Evolutionary conservation across 2,113 vertebrate genomes (phyloP).

Genomic region (Antechinus flavipes): DNA sequence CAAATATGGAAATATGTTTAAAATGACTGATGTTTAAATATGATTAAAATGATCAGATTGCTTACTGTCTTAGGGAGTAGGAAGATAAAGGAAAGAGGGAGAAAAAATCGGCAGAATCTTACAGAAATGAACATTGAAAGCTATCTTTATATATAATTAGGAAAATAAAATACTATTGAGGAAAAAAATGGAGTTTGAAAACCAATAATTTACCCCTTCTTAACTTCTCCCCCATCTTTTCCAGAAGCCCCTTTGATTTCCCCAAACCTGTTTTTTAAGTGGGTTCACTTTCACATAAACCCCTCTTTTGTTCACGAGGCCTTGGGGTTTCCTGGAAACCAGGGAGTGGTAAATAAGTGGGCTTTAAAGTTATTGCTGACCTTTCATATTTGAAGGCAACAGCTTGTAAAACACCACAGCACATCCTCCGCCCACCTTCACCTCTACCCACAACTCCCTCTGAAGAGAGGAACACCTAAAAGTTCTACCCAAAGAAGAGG

Average conservation of each 20-base stretch:
- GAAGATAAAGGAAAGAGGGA: too few species aligned
- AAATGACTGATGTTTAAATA: too few species aligned
- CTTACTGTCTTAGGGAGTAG: too few species aligned
- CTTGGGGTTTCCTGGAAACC: slow-evolving; percentile 60
- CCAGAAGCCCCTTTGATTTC: neutral
- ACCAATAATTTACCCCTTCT: neutral
- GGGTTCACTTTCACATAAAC: neutral
- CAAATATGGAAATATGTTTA: too few species aligned
- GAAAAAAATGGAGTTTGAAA: neutral
- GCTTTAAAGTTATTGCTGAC: slow-evolving; percentile 31
- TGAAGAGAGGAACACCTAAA: slow-evolving; percentile 36
- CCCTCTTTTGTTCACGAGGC: neutral
- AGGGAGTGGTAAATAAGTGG: neutral
- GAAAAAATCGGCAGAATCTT: too few species aligned
- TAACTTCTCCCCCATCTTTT: neutral
- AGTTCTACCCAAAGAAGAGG: neutral
- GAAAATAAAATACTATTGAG: too few species aligned
- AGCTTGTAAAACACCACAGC: slow-evolving; percentile 29
- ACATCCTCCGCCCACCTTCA: slow-evolving; percentile 23
- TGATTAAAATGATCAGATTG: too few species aligned
- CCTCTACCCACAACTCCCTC: neutral
- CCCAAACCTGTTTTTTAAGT: neutral
- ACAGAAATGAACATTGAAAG: too few species aligned
- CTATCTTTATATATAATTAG: too few species aligned
- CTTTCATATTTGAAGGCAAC: slow-evolving; percentile 58